A percentile compares a stretch with the other conserved stretches of the same genome.
Evolutionary conservation across 2,888 invertebrate species (phyloP).

Genomic region (Sphaerophoria rueppellii): DNA sequence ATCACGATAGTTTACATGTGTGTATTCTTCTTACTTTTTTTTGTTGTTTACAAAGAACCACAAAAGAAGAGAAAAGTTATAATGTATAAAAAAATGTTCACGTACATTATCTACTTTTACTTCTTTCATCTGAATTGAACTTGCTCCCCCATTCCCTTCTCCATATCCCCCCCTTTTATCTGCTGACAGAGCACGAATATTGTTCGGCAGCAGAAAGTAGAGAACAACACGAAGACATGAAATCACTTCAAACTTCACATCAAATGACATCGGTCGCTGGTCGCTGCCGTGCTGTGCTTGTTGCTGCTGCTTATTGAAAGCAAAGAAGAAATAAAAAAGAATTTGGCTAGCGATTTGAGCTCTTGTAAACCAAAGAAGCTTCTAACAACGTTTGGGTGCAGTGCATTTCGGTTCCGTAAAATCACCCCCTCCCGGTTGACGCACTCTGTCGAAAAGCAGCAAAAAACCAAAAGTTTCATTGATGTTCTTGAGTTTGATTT

Average conservation of each 20-base stretch:
- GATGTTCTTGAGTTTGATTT: slow-evolving; percentile 13
- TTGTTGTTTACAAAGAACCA: slow-evolving; percentile 14
- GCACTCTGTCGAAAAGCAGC: not conserved
- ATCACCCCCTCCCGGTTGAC: not conserved
- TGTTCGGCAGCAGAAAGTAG: slow-evolving; percentile 13
- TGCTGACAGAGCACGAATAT: slow-evolving; percentile 25
- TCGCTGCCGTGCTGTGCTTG: slow-evolving; percentile 8
- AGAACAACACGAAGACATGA: slow-evolving; percentile 32
- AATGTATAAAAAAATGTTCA: not conserved
- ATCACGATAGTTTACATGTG: not conserved
- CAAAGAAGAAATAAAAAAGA: not conserved
- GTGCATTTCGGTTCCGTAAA: slow-evolving; percentile 18
- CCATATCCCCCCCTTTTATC: not conserved
- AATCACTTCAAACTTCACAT: slow-evolving; percentile 59
- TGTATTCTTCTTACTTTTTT: not conserved
- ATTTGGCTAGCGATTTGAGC: slow-evolving; percentile 15
- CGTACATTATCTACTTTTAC: slow-evolving; percentile 29
- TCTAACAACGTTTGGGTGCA: slow-evolving; percentile 51
- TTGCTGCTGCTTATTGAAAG: slow-evolving; percentile 3
- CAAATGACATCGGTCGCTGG: slow-evolving; percentile 46
- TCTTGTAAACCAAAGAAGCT: slow-evolving; percentile 51
- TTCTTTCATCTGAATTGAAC: slow-evolving; percentile 19
- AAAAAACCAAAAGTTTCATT: slow-evolving; percentile 47
- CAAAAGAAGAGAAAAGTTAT: slow-evolving; percentile 20
- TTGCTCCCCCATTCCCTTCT: slow-evolving; percentile 1